These are phyloP conservation scores for Erebia epiphron DNA, from an alignment of 2,888 invertebrate genomes.

Conservation along the genomic window DNA sequence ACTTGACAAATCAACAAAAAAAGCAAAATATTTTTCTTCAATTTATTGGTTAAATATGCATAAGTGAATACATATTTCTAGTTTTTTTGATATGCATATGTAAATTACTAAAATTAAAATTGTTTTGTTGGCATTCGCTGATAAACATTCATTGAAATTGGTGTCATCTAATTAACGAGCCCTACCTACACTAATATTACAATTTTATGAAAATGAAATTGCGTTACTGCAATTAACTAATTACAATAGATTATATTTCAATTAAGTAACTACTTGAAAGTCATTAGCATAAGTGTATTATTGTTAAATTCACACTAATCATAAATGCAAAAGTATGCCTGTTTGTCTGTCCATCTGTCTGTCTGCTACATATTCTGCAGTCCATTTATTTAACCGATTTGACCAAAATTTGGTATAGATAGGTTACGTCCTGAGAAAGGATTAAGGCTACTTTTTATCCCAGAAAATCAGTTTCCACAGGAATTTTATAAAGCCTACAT, in stretches of 20 bases:
- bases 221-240: not conserved
- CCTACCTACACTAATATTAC: not conserved
- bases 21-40: not conserved
- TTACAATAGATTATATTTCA: not conserved
- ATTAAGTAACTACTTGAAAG: not conserved
- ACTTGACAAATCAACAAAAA: no score
- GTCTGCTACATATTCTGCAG: no score
- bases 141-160: not conserved
- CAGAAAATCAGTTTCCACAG: no score
- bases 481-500: no score
- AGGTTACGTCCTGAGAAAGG: no score
- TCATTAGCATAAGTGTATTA: not conserved
- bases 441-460: no score
- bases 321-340: no score
- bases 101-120: not conserved
- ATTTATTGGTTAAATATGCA: not conserved
- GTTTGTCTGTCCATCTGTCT: no score
- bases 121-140: not conserved
- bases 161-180: not conserved
- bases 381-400: no score
- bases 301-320: no score
- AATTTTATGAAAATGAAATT: not conserved
- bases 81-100: not conserved
- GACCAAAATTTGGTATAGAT: no score
- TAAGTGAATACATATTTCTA: not conserved